phyloP scores from a whole-genome alignment of 2,888 invertebrate species.

The Trissonchulus latispiculum region DNA sequence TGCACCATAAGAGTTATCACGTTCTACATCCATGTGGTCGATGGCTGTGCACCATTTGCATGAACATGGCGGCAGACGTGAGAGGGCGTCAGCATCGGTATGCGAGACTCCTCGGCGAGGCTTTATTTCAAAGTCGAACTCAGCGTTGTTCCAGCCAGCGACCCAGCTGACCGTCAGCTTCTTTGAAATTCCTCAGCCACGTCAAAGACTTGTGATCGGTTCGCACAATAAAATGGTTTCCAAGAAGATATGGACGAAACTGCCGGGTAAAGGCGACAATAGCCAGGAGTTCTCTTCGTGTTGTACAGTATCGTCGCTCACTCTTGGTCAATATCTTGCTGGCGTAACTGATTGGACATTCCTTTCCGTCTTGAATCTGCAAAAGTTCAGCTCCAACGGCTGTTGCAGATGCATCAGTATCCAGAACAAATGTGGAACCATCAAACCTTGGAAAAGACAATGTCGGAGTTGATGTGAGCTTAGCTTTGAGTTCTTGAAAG shows the following conservation, averaged over 20 bases:
- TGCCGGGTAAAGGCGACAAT: neutral
- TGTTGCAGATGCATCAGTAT: neutral
- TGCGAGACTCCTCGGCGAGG: too few relatives aligned
- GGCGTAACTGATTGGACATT: neutral
- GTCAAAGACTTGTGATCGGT: neutral
- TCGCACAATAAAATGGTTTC: neutral
- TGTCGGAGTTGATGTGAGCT: neutral
- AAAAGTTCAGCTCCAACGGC: neutral
- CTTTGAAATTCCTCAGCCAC: neutral
- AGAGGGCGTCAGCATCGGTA: too few relatives aligned
- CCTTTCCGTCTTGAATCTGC: neutral
- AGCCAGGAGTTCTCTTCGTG: neutral
- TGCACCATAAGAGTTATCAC: too few relatives aligned
- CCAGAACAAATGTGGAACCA: neutral
- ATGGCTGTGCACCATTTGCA: too few relatives aligned
- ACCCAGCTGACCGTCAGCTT: neutral
- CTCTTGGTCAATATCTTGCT: neutral
- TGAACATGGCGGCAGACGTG: too few relatives aligned
- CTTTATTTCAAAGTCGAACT: too few relatives aligned
- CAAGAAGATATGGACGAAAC: neutral
- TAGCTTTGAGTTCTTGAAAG: neutral
- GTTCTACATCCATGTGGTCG: too few relatives aligned
- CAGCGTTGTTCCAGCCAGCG: neutral
- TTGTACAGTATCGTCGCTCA: neutral
- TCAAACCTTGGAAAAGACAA: neutral